Evolutionary conservation across 2,888 invertebrate species (phyloP).

Genomic region (Augochlorella aurata): DNA sequence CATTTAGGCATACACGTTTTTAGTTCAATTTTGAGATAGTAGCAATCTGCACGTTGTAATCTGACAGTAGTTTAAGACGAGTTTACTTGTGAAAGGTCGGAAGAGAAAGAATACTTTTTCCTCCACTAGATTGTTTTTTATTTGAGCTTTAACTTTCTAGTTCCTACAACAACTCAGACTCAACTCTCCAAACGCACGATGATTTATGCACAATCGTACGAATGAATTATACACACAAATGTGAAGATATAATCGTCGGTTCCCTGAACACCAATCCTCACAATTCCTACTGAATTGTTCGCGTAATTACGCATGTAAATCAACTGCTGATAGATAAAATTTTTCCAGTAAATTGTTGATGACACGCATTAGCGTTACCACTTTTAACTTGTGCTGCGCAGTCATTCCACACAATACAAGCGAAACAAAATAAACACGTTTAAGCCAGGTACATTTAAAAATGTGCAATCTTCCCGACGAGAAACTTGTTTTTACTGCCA

Average conservation of each 20-base stretch:
- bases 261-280: not conserved
- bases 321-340: conserved; percentile 21
- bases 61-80: not conserved
- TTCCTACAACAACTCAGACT: not conserved
- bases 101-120: not conserved
- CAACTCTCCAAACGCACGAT: not conserved
- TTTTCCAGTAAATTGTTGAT: conserved; percentile 36
- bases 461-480: not conserved
- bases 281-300: conserved; percentile 4
- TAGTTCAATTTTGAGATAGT: not conserved
- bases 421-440: not conserved
- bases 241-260: not conserved
- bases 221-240: not conserved
- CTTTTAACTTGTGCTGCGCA: conserved; percentile 27
- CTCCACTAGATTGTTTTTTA: not conserved
- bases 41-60: not conserved
- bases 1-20: not conserved
- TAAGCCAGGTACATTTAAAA: not conserved
- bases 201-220: not conserved
- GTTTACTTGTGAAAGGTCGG: not conserved
- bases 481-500: not conserved
- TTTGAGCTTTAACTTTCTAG: not conserved
- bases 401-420: conserved; percentile 22
- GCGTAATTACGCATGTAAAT: conserved; percentile 32
- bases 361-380: conserved; percentile 32